These are phyloP conservation scores for Sebastes baramenuke DNA, from an alignment of 2,797 vertebrate species.

Conservation along the genomic window DNA sequence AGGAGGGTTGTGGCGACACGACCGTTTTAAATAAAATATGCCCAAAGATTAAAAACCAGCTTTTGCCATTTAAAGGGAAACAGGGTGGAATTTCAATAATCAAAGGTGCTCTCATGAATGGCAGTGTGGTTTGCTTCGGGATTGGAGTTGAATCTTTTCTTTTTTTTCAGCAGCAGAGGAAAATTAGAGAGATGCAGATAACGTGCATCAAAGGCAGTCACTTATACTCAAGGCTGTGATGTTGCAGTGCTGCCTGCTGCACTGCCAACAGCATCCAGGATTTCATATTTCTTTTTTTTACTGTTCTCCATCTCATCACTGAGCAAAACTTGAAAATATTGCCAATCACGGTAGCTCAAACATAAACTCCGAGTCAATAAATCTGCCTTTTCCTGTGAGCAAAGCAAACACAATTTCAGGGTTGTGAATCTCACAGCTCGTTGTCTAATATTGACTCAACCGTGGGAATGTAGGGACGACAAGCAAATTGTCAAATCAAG, in stretches of 20 bases:
- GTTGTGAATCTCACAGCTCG: conserved; percentile 12
- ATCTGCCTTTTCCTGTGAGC: conserved; percentile 24
- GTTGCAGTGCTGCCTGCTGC: conserved; percentile 7
- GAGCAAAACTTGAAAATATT: conserved; percentile 14
- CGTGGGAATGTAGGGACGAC: neutral
- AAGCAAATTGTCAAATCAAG: conserved; percentile 30
- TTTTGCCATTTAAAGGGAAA: conserved; percentile 57
- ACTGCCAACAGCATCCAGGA: conserved; percentile 2
- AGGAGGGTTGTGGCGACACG: conserved; percentile 37
- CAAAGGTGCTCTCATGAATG: conserved; percentile 50
- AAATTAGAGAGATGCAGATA: conserved; percentile 56
- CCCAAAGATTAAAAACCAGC: conserved; percentile 66
- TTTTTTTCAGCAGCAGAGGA: conserved; percentile 6
- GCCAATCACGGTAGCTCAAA: conserved; percentile 11
- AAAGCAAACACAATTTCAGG: conserved; percentile 30
- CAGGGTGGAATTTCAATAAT: conserved; percentile 55
- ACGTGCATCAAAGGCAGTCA: conserved; percentile 45
- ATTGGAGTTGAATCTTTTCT: conserved; percentile 19
- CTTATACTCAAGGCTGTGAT: conserved; percentile 30
- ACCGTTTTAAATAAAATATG: conserved; percentile 60
- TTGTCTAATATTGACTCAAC: conserved; percentile 21
- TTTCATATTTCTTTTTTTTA: conserved; percentile 9
- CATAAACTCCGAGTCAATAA: conserved; percentile 13
- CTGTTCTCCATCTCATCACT: conserved; percentile 10
- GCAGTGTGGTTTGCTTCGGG: neutral